phyloP scores from a whole-genome alignment of 2,888 invertebrate species.

The Tachina fera region DNA sequence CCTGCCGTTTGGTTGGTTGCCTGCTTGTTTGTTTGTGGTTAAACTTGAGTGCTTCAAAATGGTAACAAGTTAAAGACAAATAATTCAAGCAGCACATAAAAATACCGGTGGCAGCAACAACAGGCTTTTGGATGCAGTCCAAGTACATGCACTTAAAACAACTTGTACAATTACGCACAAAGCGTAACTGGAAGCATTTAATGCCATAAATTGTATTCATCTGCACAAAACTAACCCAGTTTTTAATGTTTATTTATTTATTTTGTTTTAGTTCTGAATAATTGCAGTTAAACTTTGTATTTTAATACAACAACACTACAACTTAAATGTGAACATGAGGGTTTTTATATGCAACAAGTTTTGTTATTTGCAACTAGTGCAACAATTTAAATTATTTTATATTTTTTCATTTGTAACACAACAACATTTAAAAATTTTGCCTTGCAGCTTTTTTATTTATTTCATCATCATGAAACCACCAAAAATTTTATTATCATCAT shows the following conservation, averaged over 20 bases:
- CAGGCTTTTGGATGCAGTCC: slow-evolving; percentile 26
- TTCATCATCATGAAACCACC: slow-evolving; percentile 18
- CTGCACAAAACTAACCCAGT: slow-evolving; percentile 67
- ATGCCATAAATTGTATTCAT: slow-evolving; percentile 70
- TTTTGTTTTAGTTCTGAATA: slow-evolving; percentile 31
- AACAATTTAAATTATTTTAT: neutral
- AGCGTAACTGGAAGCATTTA: slow-evolving; percentile 65
- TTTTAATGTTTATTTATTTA: slow-evolving; percentile 42
- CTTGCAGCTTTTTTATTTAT: slow-evolving; percentile 40
- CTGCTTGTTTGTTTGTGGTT: slow-evolving; percentile 47
- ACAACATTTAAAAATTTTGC: slow-evolving; percentile 28
- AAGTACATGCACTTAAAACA: neutral
- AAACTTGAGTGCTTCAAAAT: slow-evolving; percentile 69
- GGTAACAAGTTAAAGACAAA: slow-evolving; percentile 70
- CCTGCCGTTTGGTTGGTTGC: slow-evolving; percentile 43
- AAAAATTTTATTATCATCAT: slow-evolving; percentile 36
- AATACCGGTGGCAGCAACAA: slow-evolving; percentile 53
- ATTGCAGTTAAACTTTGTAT: slow-evolving; percentile 37
- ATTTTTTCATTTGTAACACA: neutral
- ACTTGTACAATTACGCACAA: slow-evolving; percentile 43
- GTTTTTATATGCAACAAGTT: slow-evolving; percentile 34
- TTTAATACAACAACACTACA: neutral
- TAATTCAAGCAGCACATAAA: slow-evolving; percentile 61
- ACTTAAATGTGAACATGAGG: neutral
- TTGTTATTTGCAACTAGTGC: slow-evolving; percentile 34